These are phyloP conservation scores for Blastobasis lacticolella DNA, from an alignment of 2,888 invertebrate genomes.

Conservation along the genomic window DNA sequence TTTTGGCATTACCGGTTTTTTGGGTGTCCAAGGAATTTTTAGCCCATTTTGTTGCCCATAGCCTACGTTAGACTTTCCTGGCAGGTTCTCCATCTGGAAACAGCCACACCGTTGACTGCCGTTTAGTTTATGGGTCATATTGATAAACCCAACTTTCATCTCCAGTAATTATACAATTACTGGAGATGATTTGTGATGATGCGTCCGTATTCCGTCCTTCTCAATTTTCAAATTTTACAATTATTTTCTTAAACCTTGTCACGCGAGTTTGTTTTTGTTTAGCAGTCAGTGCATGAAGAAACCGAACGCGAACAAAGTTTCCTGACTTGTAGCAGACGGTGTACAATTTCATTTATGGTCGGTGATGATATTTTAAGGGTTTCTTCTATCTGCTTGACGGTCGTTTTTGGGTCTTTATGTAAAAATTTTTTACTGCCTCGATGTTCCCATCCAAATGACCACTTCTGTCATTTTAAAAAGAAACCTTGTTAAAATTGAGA, in stretches of 20 bases:
- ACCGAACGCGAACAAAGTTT: too few species aligned
- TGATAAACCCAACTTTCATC: too few species aligned
- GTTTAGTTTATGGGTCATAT: too few species aligned
- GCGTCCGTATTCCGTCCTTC: neutral
- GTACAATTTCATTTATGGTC: neutral
- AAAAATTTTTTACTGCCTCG: neutral
- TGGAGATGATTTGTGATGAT: neutral
- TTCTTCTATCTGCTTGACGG: neutral
- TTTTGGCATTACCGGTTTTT: neutral
- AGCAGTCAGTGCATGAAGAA: too few species aligned
- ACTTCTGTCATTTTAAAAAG: too few species aligned
- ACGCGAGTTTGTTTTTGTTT: too few species aligned
- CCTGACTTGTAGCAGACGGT: neutral
- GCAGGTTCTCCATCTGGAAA: too few species aligned
- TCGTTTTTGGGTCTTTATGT: neutral
- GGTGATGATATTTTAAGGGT: neutral
- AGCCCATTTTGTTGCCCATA: neutral
- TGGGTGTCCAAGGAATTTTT: neutral
- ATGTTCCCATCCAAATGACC: neutral
- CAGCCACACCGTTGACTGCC: too few species aligned
- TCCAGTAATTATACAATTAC: too few species aligned
- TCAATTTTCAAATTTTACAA: neutral
- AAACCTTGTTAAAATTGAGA: too few species aligned
- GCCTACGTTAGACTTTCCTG: too few species aligned
- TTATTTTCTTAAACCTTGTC: neutral